phyloP scores from a whole-genome alignment of 2,888 invertebrate species.

The Tolmerus cingulatus region DNA sequence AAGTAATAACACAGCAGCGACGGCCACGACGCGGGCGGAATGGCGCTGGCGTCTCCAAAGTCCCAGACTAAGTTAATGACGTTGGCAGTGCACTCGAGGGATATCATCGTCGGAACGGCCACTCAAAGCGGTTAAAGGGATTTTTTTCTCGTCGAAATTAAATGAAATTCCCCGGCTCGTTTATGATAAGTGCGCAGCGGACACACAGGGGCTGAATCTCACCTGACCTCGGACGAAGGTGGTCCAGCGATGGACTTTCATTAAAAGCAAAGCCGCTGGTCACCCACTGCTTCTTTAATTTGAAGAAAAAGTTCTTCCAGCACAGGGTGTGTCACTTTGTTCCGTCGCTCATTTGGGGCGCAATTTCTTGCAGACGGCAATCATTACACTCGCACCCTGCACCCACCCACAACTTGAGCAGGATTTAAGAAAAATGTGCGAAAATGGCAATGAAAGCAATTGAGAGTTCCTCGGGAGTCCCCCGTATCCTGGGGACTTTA shows the following conservation, averaged over 20 bases:
- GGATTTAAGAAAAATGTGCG: conserved; percentile 10
- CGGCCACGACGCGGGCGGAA: neutral
- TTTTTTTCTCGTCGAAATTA: conserved; percentile 16
- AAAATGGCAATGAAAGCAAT: conserved; percentile 33
- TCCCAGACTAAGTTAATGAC: conserved; percentile 38
- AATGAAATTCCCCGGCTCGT: conserved; percentile 32
- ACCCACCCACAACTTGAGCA: neutral
- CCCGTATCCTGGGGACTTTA: neutral
- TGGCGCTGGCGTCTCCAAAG: conserved; percentile 14
- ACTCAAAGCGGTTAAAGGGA: conserved; percentile 31
- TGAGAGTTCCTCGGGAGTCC: neutral
- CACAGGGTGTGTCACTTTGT: neutral
- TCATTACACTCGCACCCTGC: conserved; percentile 7
- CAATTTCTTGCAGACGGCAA: conserved; percentile 11
- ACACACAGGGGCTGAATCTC: neutral
- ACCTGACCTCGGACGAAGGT: neutral
- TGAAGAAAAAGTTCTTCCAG: neutral
- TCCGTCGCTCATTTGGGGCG: neutral
- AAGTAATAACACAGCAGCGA: conserved; percentile 35
- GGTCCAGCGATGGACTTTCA: neutral
- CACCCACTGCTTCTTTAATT: neutral
- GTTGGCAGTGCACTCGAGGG: conserved; percentile 32
- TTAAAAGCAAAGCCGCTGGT: neutral
- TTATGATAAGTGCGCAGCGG: neutral
- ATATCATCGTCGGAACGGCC: conserved; percentile 26